Conservation (phyloP, 2,888 invertebrate genomes). For the Tinea trinotella region DNA sequence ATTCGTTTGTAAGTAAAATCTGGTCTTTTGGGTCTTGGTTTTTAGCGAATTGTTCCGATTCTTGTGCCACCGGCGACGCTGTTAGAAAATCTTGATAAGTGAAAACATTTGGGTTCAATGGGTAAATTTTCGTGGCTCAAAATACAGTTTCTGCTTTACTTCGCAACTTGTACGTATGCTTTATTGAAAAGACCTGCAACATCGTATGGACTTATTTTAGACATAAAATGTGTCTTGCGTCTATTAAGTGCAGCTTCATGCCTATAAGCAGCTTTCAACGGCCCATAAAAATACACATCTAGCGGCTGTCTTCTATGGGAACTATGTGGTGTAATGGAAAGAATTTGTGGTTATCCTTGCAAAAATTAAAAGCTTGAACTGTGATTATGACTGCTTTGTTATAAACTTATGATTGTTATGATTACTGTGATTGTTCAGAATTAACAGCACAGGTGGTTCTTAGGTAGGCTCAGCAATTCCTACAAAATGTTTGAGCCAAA, state of each 20-base stretch:
- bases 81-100: slow-evolving; percentile 25
- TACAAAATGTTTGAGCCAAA: slow-evolving; percentile 30
- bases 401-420: no score
- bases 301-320: slow-evolving; percentile 27
- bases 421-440: slow-evolving; percentile 28
- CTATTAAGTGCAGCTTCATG: slow-evolving; percentile 28
- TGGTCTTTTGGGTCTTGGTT: slow-evolving; percentile 25
- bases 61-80: slow-evolving; percentile 26
- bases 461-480: slow-evolving; percentile 31
- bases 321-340: slow-evolving; percentile 28
- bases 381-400: no score
- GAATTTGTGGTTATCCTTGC: slow-evolving; percentile 28
- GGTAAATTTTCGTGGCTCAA: slow-evolving; percentile 24
- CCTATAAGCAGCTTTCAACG: slow-evolving; percentile 26
- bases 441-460: slow-evolving; percentile 34
- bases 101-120: slow-evolving; percentile 27
- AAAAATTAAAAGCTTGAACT: slow-evolving; percentile 26
- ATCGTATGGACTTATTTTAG: slow-evolving; percentile 27
- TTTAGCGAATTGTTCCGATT: slow-evolving; percentile 24
- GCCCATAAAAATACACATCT: no score
- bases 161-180: slow-evolving; percentile 27
- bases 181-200: slow-evolving; percentile 27
- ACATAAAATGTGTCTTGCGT: slow-evolving; percentile 26
- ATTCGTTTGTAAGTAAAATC: no score
- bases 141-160: slow-evolving; percentile 26